Base-by-base conservation (phyloP, 2,888 invertebrate genomes). In the Frankliniella fusca region DNA sequence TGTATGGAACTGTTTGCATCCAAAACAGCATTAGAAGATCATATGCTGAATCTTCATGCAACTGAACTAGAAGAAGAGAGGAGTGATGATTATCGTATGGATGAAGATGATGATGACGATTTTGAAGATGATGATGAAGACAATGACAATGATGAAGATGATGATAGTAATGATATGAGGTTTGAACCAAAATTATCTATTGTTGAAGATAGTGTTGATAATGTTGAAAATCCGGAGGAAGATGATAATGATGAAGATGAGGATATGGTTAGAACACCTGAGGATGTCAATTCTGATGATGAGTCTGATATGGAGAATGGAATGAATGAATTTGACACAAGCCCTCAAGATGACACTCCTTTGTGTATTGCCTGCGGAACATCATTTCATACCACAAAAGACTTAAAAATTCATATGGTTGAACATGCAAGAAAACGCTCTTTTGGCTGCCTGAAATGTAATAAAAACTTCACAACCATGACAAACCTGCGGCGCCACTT, bases 391-490 rank as follows among this genome's bases (percentile, higher is more conserved):
- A 76, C 70, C 3, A 76, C 27, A 0, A 76, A 76, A 76, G 70
- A 76, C 70, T 23, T 76, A 23, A 76, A 76, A 23, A 76, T 76
- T 23, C 88, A 88, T 79, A 83, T 84, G 23, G 87, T 88, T 50
- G 86, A 86, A 28, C 87, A 86, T 83, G 83, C 82, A 5, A 85
- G 84, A 82, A 61, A 84, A 0, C 87, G 86, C 82, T 82, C 85
- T 0, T 88, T 85, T 82, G 86, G 86, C 61, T 88, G 88, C 80
- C 87, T 87, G 0, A 85, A 88, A 20, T 88, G 88, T 54, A 85
- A 85, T 80, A 88, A 88, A 82, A 84, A 83, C 0, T 88, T 88
- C 83, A 76, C 70, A 12, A 76, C 70, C 70, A 76, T 76, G 70
- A 76, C 70, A 76, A 76, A 76, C 27, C 27, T 76, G 27, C 70